Evolutionary conservation across 1,140 invertebrate species (phyloP).

Genomic region (Acromyrmex charruanus): DNA sequence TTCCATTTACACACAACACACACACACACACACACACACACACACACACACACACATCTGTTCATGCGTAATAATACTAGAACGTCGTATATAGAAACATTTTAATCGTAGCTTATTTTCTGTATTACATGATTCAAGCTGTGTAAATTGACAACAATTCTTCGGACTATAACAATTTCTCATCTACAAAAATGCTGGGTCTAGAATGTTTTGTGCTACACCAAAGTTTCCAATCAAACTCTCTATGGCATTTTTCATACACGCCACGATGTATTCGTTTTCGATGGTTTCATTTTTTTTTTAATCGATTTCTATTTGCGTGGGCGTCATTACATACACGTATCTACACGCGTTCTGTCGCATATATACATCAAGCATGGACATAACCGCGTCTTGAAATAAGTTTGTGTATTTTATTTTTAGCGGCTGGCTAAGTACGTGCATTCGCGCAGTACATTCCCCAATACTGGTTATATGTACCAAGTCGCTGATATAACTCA

Average conservation of each 20-base stretch:
- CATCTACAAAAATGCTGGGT: conserved; percentile 19
- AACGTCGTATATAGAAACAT: too few relatives aligned
- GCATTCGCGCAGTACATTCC: conserved; percentile 29
- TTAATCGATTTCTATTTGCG: conserved; percentile 2
- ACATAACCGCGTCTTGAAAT: conserved; percentile 74
- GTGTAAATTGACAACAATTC: conserved; percentile 18
- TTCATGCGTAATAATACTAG: not conserved
- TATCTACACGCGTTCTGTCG: conserved; percentile 67
- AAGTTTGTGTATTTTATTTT: conserved; percentile 77
- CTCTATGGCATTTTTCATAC: conserved; percentile 46
- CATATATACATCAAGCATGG: conserved; percentile 13
- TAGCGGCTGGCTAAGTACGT: conserved; percentile 46
- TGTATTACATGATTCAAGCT: conserved; percentile 4
- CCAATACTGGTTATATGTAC: conserved; percentile 9
- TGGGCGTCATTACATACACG: conserved; percentile 52
- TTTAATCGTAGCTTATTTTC: conserved; percentile 25
- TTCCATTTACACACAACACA: not conserved
- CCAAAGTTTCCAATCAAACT: conserved; percentile 30
- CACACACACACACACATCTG: not conserved
- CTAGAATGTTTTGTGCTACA: conserved; percentile 20
- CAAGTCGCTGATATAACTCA: conserved; percentile 39
- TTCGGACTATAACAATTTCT: conserved; percentile 14
- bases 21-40: not conserved
- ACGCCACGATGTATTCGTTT: conserved; percentile 17
- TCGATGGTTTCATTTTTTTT: not conserved